Evolutionary conservation across 1,140 invertebrate species (phyloP), one percentile per base, ranked within the genome.

Genomic region (Cepaea nemoralis): DNA sequence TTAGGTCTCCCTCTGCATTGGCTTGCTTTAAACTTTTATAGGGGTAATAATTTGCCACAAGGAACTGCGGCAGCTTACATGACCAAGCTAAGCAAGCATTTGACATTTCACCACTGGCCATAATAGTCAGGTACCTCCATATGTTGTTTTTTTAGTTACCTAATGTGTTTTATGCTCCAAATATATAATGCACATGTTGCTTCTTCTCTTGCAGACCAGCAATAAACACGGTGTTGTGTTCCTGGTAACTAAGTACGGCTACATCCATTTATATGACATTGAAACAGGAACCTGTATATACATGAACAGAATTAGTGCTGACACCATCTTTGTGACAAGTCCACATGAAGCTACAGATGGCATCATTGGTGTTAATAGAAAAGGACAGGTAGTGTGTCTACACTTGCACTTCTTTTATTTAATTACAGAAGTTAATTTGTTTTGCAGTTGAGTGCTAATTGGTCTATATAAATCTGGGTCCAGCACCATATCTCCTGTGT

Each of bases 271-370:
- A 92, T 99, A 99, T 91, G 99, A 99, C 91, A 96, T 99, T 88
- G 99, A 99, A 92, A 98, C 96, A 55, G 98, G 96, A 27, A 98
- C 97, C 16, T 99, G 98, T 91, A 99, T 99, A 87, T 99, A 99
- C 92, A 99, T 99, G 97, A 99, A 99, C 93, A 94, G 99, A 74
- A 99, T 99, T 88, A 99, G 97, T 78, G 96, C 96, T 6, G 99
- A 99, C 89, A 99, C 98, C 16, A 99, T 99, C 87, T 99, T 99
- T 92, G 98, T 99, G 10, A 99, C 99, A 0, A 98, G 98, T 0
- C 96, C 97, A 0, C 97, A 99, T 91, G 97, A 99, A 90, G 93
- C 95, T 0, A 97, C 96, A 79, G 97, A 97, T 82, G 99, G 99
- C 55, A 99, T 99, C 87, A 99, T 99, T 90, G 99, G 98, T 90